Percentiles rank a stretch among this genome's conserved stretches.
Conservation (phyloP, 1,140 invertebrate species). For the Littorina saxatilis region DNA sequence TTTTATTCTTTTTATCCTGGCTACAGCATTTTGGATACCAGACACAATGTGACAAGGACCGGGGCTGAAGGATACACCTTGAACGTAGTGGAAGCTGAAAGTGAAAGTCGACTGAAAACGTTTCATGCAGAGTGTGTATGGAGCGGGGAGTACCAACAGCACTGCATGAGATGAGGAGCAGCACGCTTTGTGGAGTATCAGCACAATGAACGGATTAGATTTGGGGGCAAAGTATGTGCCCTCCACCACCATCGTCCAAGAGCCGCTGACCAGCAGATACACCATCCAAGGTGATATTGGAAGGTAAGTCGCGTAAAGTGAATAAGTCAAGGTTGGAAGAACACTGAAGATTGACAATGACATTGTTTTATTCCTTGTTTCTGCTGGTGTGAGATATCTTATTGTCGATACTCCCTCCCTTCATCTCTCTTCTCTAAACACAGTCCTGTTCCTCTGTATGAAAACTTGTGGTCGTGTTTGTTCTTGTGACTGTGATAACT, state of each 20-base stretch:
- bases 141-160: background rate
- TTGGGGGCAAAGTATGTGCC: slow-evolving; percentile 54
- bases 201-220: slow-evolving; percentile 49
- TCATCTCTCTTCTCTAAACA: background rate
- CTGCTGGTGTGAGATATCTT: background rate
- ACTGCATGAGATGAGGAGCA: background rate
- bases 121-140: background rate
- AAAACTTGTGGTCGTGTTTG: too few species aligned
- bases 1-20: too few species aligned
- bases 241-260: slow-evolving; percentile 54
- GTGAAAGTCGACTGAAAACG: too few species aligned
- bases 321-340: background rate
- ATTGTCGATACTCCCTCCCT: background rate
- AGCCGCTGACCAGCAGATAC: slow-evolving; percentile 58
- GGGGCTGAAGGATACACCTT: too few species aligned
- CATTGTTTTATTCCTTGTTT: background rate
- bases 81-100: too few species aligned
- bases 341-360: background rate
- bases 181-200: background rate
- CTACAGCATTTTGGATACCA: too few species aligned
- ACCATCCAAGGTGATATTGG: slow-evolving; percentile 63
- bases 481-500: background rate
- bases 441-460: too few species aligned
- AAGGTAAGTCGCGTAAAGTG: slow-evolving; percentile 55
- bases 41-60: too few species aligned